Evolutionary conservation across 2,113 vertebrate species (phyloP).

Genomic region (Chelonoidis abingdonii): DNA sequence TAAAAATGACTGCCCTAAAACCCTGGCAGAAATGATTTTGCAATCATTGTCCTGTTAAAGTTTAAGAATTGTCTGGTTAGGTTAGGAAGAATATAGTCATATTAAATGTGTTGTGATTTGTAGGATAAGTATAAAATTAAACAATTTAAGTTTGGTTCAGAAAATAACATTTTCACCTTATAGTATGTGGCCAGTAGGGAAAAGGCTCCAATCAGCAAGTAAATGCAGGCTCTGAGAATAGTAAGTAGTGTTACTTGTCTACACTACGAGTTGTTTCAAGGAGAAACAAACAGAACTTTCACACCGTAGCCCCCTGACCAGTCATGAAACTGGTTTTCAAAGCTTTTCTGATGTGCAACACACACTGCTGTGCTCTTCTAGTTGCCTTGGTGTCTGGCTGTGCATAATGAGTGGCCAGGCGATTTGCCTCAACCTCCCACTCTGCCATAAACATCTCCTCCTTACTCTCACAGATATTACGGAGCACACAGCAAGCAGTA

Average conservation of each 20-base stretch:
- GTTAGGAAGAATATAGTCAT: conserved; percentile 38
- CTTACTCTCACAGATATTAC: no score
- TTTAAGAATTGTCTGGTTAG: conserved; percentile 42
- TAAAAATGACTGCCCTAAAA: conserved; percentile 60
- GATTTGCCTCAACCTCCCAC: no score
- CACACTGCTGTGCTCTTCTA: no score
- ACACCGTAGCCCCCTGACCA: no score
- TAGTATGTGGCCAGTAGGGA: not conserved
- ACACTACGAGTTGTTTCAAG: no score
- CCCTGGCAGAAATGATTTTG: conserved; percentile 61
- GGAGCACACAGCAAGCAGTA: no score
- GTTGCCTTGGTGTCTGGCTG: no score
- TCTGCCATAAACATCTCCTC: no score
- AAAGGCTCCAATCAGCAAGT: not conserved
- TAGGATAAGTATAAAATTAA: not conserved
- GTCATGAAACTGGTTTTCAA: no score
- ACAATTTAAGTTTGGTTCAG: not conserved
- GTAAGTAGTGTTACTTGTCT: not conserved
- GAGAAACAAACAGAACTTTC: no score
- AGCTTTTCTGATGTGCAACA: no score
- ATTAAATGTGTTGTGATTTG: not conserved
- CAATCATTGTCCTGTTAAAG: conserved; percentile 39
- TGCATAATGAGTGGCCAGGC: no score
- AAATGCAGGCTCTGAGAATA: not conserved
- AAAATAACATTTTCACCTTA: not conserved